Percentiles rank a stretch among this genome's conserved stretches.
Conservation (phyloP, 1,140 invertebrate species). For the Drosophila lowei region DNA sequence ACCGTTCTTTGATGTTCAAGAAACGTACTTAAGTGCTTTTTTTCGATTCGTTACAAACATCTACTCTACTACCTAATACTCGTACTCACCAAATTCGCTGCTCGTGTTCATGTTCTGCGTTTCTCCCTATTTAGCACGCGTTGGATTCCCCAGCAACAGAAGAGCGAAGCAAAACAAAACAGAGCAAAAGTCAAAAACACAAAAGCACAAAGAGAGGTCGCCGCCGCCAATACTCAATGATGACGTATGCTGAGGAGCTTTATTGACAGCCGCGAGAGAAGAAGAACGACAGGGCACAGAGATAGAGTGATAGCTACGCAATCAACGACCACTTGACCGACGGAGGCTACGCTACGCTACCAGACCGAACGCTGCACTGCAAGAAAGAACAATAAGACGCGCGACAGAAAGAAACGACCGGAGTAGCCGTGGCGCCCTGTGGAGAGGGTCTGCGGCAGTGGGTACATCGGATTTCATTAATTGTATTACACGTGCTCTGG, state of each 20-base stretch:
- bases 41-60: neutral
- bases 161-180: slow-evolving; percentile 29
- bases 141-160: neutral
- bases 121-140: too few relatives aligned
- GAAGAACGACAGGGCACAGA: slow-evolving; percentile 5
- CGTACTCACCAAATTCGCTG: slow-evolving; percentile 38
- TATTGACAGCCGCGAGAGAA: slow-evolving; percentile 17
- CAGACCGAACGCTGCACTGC: slow-evolving; percentile 12
- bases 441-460: too few relatives aligned
- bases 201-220: slow-evolving; percentile 26
- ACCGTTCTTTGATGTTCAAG: too few relatives aligned
- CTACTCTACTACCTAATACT: neutral
- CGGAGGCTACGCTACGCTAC: neutral
- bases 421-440: neutral
- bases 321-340: slow-evolving; percentile 2
- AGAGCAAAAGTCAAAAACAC: neutral
- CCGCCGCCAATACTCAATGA: slow-evolving; percentile 1
- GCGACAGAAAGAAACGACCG: slow-evolving; percentile 9
- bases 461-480: slow-evolving; percentile 41
- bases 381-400: slow-evolving; percentile 3
- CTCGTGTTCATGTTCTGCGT: slow-evolving; percentile 25
- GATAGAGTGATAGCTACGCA: neutral
- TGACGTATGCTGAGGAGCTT: slow-evolving; percentile 31
- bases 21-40: too few relatives aligned
- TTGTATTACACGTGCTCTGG: slow-evolving; percentile 31